These are phyloP conservation scores for Sebastes itinus DNA, from an alignment of 2,797 vertebrate genomes.

Conservation along the genomic window DNA sequence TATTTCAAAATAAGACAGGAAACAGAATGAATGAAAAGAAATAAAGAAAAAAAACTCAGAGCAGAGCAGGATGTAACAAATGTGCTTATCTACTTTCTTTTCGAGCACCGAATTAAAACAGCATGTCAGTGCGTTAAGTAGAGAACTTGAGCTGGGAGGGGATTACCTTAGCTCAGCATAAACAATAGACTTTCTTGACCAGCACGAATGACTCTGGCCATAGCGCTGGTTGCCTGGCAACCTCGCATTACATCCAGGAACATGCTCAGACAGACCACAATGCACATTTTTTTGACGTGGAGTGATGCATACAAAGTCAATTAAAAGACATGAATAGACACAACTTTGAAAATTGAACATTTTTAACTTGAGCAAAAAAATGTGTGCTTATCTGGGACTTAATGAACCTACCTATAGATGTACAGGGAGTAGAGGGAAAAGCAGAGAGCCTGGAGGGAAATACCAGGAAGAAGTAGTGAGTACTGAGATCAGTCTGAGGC, in stretches of 20 bases:
- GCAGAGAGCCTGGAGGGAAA: not conserved
- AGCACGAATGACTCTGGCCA: not conserved
- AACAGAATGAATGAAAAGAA: not conserved
- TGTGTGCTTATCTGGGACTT: not conserved
- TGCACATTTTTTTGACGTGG: not conserved
- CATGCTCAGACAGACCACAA: not conserved
- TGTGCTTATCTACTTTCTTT: not conserved
- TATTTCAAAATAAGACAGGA: not conserved
- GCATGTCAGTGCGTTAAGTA: not conserved
- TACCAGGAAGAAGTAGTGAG: not conserved
- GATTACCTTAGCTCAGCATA: not conserved
- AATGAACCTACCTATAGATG: not conserved
- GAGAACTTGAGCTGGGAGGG: not conserved
- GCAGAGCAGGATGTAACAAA: no score
- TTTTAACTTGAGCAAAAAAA: not conserved
- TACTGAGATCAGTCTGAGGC: not conserved
- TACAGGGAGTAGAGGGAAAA: not conserved
- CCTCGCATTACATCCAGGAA: not conserved
- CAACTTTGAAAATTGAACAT: rapidly evolving
- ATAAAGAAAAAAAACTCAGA: not conserved
- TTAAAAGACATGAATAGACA: not conserved
- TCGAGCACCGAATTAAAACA: not conserved
- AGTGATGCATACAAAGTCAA: not conserved
- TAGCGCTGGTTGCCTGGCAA: not conserved
- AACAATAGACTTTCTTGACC: not conserved